A percentile compares a stretch with the other conserved stretches of the same genome.
phyloP scores from a whole-genome alignment of 2,113 vertebrate genomes.

The Neolamprologus variostigma region DNA sequence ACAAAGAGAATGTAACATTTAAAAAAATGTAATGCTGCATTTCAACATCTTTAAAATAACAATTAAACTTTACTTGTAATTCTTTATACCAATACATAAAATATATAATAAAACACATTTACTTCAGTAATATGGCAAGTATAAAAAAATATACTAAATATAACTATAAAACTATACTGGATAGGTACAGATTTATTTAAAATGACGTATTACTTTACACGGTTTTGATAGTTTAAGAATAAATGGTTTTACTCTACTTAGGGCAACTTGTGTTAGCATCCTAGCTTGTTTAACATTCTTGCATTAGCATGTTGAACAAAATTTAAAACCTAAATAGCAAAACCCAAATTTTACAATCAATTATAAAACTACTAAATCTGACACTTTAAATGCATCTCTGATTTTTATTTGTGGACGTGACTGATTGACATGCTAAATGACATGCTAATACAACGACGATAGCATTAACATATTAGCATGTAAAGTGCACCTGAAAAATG shows the following conservation, averaged over 20 bases:
- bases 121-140: not conserved
- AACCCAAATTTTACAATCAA: not conserved
- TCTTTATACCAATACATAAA: not conserved
- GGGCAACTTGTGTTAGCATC: not conserved
- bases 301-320: not conserved
- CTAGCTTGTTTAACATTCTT: not conserved
- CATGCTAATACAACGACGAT: not conserved
- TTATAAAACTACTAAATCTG: not conserved
- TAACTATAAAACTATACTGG: not conserved
- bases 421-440: not conserved
- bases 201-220: not conserved
- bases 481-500: not conserved
- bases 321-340: not conserved
- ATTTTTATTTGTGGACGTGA: not conserved
- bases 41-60: not conserved
- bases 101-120: not conserved
- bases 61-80: not conserved
- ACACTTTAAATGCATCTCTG: not conserved
- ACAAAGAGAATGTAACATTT: not conserved
- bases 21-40: not conserved
- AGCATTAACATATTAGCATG: not conserved
- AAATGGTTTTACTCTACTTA: not conserved
- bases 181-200: not conserved
- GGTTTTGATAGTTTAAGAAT: not conserved
- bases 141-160: not conserved